Evolutionary conservation across 2,888 invertebrate species (phyloP).

Genomic region (Trissoscelio sp.): DNA sequence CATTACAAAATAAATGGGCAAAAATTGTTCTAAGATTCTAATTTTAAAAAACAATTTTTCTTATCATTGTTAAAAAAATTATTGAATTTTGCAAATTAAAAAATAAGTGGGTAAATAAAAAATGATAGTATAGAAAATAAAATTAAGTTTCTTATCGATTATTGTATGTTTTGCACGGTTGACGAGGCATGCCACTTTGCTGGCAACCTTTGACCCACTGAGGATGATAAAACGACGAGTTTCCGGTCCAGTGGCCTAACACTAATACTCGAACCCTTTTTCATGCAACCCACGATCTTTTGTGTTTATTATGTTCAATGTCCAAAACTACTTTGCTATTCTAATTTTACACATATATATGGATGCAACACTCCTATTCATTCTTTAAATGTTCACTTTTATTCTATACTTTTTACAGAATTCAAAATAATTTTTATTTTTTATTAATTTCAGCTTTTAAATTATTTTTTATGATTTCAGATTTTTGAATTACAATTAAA

Average conservation of each 20-base stretch:
- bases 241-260: constrained; percentile 75
- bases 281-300: constrained; percentile 57
- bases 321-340: constrained; percentile 57
- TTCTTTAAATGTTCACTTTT: too few relatives aligned
- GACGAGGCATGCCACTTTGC: constrained; percentile 55
- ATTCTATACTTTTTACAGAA: background rate
- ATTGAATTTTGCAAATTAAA: too few relatives aligned
- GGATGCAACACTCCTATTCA: too few relatives aligned
- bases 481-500: too few relatives aligned
- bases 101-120: too few relatives aligned
- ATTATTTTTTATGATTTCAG: too few relatives aligned
- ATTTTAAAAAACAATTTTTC: too few relatives aligned
- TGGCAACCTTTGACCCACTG: constrained; percentile 74
- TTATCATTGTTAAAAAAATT: too few relatives aligned
- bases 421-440: constrained; percentile 2
- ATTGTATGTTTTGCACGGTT: constrained; percentile 34
- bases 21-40: too few relatives aligned
- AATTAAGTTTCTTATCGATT: constrained; percentile 40
- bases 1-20: too few relatives aligned
- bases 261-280: constrained; percentile 69
- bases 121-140: background rate
- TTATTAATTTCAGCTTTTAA: too few relatives aligned
- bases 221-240: constrained; percentile 74
- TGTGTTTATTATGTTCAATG: constrained; percentile 51
- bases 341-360: constrained; percentile 46